Evolutionary conservation across 2,888 invertebrate genomes (phyloP).

Genomic region (Caradrina kadenii): DNA sequence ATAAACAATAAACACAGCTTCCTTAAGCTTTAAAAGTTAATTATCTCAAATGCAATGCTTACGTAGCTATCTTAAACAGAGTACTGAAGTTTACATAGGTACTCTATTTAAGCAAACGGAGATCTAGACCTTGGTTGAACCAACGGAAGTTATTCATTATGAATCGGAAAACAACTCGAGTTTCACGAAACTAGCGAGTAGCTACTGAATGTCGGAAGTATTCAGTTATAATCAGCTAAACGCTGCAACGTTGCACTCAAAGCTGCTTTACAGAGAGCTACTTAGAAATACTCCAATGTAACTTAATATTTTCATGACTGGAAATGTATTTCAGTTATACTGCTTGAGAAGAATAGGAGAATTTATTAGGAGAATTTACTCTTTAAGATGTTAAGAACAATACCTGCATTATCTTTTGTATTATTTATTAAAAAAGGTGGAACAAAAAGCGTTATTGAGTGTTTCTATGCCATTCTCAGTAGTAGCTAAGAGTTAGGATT

Average conservation of each 20-base stretch:
- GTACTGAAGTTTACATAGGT: background rate
- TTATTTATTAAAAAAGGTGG: no score
- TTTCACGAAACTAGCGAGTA: constrained; percentile 43
- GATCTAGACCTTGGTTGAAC: constrained; percentile 11
- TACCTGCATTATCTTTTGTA: no score
- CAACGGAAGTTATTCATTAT: constrained; percentile 30
- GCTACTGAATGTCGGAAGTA: constrained; percentile 16
- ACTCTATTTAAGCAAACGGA: background rate
- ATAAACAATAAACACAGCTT: background rate
- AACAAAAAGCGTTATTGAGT: no score
- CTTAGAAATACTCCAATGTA: constrained; percentile 14
- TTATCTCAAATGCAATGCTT: constrained; percentile 14
- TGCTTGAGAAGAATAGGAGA: background rate
- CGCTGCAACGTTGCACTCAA: background rate
- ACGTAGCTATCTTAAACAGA: background rate
- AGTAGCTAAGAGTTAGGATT: no score
- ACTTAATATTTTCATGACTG: constrained; percentile 36
- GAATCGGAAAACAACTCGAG: constrained; percentile 33
- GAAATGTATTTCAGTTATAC: background rate
- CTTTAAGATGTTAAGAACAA: no score
- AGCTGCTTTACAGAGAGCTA: background rate
- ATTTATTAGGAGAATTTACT: background rate
- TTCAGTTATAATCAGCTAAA: constrained; percentile 29
- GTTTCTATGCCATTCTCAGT: no score
- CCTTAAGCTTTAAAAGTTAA: constrained; percentile 15